A percentile compares a stretch with the other conserved stretches of the same genome.
phyloP scores from a whole-genome alignment of 2,888 invertebrate species.

The Phragmatobia fuliginosa region DNA sequence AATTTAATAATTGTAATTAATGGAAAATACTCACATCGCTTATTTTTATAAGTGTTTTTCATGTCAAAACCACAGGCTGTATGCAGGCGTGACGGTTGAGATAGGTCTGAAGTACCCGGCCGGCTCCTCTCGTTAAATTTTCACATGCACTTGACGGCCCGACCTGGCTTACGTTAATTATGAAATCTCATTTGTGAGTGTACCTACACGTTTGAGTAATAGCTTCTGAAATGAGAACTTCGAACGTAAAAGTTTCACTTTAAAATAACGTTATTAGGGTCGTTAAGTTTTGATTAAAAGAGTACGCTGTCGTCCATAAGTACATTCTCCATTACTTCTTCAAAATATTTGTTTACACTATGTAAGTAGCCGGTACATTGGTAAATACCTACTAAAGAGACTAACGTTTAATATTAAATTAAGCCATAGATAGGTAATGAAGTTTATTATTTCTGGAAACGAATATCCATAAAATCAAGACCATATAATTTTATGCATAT shows the following conservation, averaged over 20 bases:
- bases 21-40: conserved; percentile 53
- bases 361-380: not conserved
- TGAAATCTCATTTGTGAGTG: conserved; percentile 84
- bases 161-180: conserved; percentile 85
- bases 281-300: conserved; percentile 43
- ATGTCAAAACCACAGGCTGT: conserved; percentile 67
- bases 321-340: not conserved
- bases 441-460: not conserved
- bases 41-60: conserved; percentile 65
- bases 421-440: not conserved
- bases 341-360: not conserved
- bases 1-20: conserved; percentile 59
- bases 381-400: not conserved
- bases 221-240: conserved; percentile 76
- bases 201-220: conserved; percentile 82
- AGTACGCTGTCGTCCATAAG: conserved; percentile 7
- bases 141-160: conserved; percentile 85
- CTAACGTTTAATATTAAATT: not conserved
- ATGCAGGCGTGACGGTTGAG: conserved; percentile 66
- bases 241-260: conserved; percentile 73
- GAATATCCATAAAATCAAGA: not conserved
- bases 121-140: conserved; percentile 82
- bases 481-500: too few species aligned
- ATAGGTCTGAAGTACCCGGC: conserved; percentile 68
- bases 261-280: conserved; percentile 50